phyloP scores from a whole-genome alignment of 2,888 invertebrate species.

The Microplitis manilae region DNA sequence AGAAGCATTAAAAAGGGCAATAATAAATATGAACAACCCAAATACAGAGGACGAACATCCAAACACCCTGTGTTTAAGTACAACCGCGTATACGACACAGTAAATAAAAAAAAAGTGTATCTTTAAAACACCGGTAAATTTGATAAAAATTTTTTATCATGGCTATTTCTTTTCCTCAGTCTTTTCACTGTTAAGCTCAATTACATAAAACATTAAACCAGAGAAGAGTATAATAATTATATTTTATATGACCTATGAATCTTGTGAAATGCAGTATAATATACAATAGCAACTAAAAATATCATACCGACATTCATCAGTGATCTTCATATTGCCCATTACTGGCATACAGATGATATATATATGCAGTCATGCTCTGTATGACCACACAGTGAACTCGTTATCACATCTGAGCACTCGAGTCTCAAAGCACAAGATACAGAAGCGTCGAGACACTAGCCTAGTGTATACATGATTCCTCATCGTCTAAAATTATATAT shows the following conservation, averaged over 20 bases:
- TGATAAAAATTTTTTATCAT: background rate
- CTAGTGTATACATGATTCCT: background rate
- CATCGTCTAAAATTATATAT: background rate
- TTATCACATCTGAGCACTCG: constrained; percentile 31
- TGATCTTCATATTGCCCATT: background rate
- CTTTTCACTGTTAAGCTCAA: background rate
- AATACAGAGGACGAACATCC: background rate
- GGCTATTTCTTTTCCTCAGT: background rate
- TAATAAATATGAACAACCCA: background rate
- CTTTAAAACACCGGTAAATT: background rate
- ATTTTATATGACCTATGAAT: background rate
- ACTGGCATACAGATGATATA: background rate
- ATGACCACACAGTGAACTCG: constrained; percentile 22
- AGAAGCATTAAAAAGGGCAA: background rate
- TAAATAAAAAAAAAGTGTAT: background rate
- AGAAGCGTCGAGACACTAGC: background rate
- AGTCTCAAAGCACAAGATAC: constrained; percentile 6
- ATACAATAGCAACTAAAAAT: background rate
- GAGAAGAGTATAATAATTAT: background rate
- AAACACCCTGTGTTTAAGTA: background rate
- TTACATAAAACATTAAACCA: background rate
- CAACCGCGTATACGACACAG: background rate
- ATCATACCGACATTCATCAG: background rate
- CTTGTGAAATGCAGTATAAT: background rate
- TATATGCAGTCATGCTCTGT: background rate